Percentiles rank a stretch among this genome's conserved stretches.
Evolutionary conservation across 2,797 vertebrate species (phyloP).

Genomic region (Petrocephalus schoutedeni): DNA sequence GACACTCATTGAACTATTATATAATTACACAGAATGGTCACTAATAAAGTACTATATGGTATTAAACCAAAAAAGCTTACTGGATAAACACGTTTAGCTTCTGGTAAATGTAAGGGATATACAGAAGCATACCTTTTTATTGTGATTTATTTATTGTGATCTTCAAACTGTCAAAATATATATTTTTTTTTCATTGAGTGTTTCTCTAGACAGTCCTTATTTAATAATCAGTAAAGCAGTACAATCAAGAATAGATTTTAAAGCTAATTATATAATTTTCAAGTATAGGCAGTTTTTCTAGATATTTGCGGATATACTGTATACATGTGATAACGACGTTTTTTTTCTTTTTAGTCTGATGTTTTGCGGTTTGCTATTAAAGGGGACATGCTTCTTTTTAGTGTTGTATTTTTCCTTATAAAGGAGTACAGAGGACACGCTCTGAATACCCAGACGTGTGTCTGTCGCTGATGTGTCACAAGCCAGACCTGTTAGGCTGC

Average conservation of each 20-base stretch:
- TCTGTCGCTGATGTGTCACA: background rate
- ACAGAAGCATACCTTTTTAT: background rate
- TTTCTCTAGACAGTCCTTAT: background rate
- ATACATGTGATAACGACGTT: background rate
- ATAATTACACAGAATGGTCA: background rate
- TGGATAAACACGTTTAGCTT: background rate
- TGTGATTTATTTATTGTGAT: background rate
- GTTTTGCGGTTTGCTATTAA: background rate
- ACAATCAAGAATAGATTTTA: background rate
- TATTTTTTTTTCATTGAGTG: background rate
- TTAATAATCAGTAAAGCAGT: background rate
- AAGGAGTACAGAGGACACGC: background rate
- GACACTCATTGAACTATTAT: background rate
- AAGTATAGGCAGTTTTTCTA: background rate
- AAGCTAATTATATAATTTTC: background rate
- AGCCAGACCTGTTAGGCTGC: background rate
- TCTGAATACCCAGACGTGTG: background rate
- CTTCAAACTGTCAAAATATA: background rate
- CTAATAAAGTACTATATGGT: background rate
- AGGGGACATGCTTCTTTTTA: background rate
- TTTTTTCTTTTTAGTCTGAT: background rate
- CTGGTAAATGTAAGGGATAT: background rate
- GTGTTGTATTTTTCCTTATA: background rate
- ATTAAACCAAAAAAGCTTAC: background rate
- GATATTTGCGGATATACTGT: background rate